Conservation (phyloP, 2,888 invertebrate genomes). For the Epiperipatus broadwayi region DNA sequence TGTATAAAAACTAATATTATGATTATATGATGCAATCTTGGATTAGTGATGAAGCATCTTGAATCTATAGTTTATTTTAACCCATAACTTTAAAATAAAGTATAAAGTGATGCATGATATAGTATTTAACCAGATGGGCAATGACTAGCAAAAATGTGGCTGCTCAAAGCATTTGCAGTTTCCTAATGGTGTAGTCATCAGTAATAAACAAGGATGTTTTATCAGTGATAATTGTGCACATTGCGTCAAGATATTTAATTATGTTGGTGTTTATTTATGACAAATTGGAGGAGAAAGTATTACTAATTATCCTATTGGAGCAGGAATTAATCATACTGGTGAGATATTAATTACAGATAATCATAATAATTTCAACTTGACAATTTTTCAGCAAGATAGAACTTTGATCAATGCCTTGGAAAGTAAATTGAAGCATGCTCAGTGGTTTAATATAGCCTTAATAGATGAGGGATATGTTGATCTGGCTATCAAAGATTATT, state of each 20-base stretch:
- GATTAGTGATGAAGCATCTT: no score
- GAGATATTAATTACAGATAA: slow-evolving; percentile 97
- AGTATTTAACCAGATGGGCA: slow-evolving; percentile 93
- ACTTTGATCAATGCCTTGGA: slow-evolving; percentile 92
- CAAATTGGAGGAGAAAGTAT: slow-evolving; percentile 98
- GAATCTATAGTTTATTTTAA: no score
- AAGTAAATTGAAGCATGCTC: slow-evolving; percentile 97
- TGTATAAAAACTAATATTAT: no score
- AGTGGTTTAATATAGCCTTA: slow-evolving; percentile 96
- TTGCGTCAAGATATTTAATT: slow-evolving; percentile 97
- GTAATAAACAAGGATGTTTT: slow-evolving; percentile 97
- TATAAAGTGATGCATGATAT: slow-evolving; percentile 98
- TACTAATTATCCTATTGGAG: slow-evolving; percentile 97
- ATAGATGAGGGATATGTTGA: slow-evolving; percentile 98
- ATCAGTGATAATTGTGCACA: slow-evolving; percentile 99
- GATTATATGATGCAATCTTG: no score
- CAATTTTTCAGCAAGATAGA: slow-evolving; percentile 92
- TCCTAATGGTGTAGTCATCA: slow-evolving; percentile 97
- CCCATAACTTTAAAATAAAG: slow-evolving; percentile 97
- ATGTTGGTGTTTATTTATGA: slow-evolving; percentile 82
- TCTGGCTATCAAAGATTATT: slow-evolving; percentile 95
- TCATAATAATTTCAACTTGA: slow-evolving; percentile 98
- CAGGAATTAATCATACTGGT: slow-evolving; percentile 88
- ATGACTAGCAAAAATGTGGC: slow-evolving; percentile 88
- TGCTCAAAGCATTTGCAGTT: slow-evolving; percentile 97